Evolutionary conservation across 2,888 invertebrate genomes (phyloP), one percentile per base, ranked within the genome.

Genomic region (Mythimna loreyi): DNA sequence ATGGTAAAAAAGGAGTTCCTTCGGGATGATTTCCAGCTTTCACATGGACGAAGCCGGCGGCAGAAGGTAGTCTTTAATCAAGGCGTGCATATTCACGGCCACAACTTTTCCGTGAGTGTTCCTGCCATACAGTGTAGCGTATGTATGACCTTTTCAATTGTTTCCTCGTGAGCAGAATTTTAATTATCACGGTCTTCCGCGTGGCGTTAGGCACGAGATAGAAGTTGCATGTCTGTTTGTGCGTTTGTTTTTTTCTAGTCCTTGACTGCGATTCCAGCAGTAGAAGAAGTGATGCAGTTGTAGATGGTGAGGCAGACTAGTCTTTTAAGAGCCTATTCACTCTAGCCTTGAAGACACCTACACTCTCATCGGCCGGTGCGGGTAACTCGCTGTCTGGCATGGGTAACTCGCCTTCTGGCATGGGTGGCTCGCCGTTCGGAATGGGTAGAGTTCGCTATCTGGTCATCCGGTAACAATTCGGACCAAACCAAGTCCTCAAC

Each of bases 111-210:
- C 52, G 65, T 69, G 63, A 53, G 45, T 60, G 59, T 30, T 25
- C 19, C 30, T 50, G 30, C 52, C 45, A 67, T 53, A 57, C 60
- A 72, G 19, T 47, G 68, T 66, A 65, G 40, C 47, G 62, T 70
- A 79, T 72, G 69, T 73, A 60, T 83, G 83, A 84, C 90, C 91
- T 89, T 83, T 83, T 74, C 77, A 83, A 87, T 86, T 85, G 87
- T 88, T 92, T 92, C 91, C 92, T 92, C 89, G 88, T 92, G 89
- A 86, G 88, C 85, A 87, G 90, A 89, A 89, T 91, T 70, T 77
- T 87, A 89, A 88, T 86, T 78, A 76, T 68, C 80, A 0, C 64
- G 82, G 85, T 66, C 90, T 92, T 91, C 91, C 92, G 91, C 81
- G 80, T 90, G 79, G 59, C 52, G 78, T 65, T 80, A 56, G 53